A percentile compares a stretch with the other conserved stretches of the same genome.
Evolutionary conservation across 2,113 vertebrate genomes (phyloP).

Genomic region (Antennarius striatus): DNA sequence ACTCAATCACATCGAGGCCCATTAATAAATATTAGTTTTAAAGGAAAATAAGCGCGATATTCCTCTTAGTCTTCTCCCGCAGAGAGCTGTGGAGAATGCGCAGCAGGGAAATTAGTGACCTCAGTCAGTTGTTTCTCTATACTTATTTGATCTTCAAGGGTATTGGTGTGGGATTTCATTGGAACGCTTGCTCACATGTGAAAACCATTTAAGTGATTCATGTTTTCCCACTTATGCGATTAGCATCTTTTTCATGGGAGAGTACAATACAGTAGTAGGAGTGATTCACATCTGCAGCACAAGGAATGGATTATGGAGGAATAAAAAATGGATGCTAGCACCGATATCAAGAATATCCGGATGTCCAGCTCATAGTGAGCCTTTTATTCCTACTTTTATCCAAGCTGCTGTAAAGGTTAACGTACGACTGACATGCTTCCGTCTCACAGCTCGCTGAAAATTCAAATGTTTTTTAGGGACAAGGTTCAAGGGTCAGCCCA

Average conservation of each 20-base stretch:
- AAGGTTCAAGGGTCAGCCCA: slow-evolving; percentile 47
- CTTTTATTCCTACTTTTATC: slow-evolving; percentile 17
- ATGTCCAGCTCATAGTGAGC: slow-evolving; percentile 11
- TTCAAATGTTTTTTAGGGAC: slow-evolving; percentile 34
- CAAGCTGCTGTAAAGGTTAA: not conserved
- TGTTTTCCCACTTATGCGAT: slow-evolving; percentile 16
- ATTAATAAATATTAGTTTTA: slow-evolving; percentile 32
- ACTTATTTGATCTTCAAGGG: slow-evolving; percentile 23
- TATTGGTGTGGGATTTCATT: slow-evolving; percentile 6
- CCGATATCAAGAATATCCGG: slow-evolving; percentile 1
- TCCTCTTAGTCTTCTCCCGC: slow-evolving; percentile 26
- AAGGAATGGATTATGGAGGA: slow-evolving; percentile 10
- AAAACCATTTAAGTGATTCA: slow-evolving; percentile 31
- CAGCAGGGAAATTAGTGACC: slow-evolving; percentile 35
- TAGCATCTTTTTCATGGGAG: slow-evolving; percentile 15
- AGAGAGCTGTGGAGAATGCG: slow-evolving; percentile 8
- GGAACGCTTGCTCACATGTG: slow-evolving; percentile 3
- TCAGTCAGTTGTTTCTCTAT: slow-evolving; percentile 8
- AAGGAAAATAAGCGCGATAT: slow-evolving; percentile 11
- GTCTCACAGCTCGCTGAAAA: slow-evolving; percentile 21
- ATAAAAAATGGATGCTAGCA: slow-evolving; percentile 16
- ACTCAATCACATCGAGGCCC: slow-evolving; percentile 10
- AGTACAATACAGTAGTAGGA: slow-evolving; percentile 7
- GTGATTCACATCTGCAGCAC: not conserved
- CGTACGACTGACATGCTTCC: slow-evolving; percentile 12